Percentiles rank a stretch among this genome's conserved stretches.
These are phyloP conservation scores for Trematomus loennbergii DNA, from an alignment of 2,113 vertebrate species.

Conservation along the genomic window DNA sequence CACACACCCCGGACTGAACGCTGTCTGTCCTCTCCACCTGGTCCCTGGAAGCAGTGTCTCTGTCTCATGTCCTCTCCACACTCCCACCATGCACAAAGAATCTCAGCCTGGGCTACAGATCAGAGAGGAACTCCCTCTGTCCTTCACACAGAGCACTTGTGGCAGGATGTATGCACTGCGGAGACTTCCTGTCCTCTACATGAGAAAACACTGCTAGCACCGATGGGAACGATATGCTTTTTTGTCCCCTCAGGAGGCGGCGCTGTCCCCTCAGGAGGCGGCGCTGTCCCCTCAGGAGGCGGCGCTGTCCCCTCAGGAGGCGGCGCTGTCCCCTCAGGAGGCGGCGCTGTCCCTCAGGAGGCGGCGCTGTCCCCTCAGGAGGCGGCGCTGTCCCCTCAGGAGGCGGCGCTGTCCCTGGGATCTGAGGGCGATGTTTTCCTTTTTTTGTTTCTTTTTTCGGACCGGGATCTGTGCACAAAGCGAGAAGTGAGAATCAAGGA, in stretches of 20 bases:
- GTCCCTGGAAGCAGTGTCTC: constrained; percentile 47
- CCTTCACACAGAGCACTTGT: constrained; percentile 53
- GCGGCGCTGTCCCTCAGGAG: no score
- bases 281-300: constrained; percentile 48
- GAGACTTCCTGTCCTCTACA: constrained; percentile 62
- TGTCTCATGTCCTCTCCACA: constrained; percentile 68
- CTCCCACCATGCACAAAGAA: constrained; percentile 83
- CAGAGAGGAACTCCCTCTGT: constrained; percentile 60
- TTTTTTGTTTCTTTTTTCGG: constrained; percentile 50
- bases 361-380: constrained; percentile 18
- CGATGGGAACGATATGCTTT: constrained; percentile 48
- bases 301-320: constrained; percentile 46
- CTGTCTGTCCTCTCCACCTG: constrained; percentile 43
- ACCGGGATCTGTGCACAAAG: constrained; percentile 83
- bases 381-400: constrained; percentile 22
- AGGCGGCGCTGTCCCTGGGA: constrained; percentile 47
- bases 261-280: constrained; percentile 51
- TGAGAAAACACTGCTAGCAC: constrained; percentile 75
- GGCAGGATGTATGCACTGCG: constrained; percentile 58
- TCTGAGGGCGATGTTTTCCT: constrained; percentile 60
- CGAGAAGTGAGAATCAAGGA: constrained; percentile 75
- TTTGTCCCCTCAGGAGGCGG: constrained; percentile 29
- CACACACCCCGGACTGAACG: constrained; percentile 44
- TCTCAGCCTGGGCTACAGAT: constrained; percentile 66
- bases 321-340: constrained; percentile 18